A percentile compares a stretch with the other conserved stretches of the same genome.
Conservation (phyloP, 2,888 invertebrate species). For the Ectemnius cavifrons region DNA sequence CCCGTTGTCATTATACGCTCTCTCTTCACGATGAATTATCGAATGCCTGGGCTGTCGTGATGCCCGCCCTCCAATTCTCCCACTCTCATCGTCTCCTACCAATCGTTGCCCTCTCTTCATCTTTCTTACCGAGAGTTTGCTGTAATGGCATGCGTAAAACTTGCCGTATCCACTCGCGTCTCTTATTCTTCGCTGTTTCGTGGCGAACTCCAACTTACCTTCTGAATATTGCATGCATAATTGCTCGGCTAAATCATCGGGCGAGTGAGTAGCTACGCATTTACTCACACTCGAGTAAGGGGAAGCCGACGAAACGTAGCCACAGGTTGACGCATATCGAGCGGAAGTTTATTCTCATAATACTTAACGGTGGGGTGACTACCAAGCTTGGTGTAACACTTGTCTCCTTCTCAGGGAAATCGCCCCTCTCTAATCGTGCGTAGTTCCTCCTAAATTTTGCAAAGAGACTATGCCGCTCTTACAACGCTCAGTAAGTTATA, state of each 20-base stretch:
- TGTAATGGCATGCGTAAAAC: conserved; percentile 8
- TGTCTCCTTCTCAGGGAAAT: conserved; percentile 40
- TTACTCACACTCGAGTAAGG: no score
- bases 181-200: background rate
- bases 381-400: conserved; percentile 29
- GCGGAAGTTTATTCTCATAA: conserved; percentile 52
- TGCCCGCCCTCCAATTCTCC: no score
- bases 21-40: conserved; percentile 8
- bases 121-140: background rate
- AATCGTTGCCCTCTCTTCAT: background rate
- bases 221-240: conserved; percentile 27
- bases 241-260: conserved; percentile 17
- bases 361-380: background rate
- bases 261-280: conserved; percentile 7
- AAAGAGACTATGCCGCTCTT: conserved; percentile 33
- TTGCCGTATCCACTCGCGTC: conserved; percentile 9
- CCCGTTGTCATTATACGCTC: conserved; percentile 5
- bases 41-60: background rate
- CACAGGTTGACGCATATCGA: conserved; percentile 38
- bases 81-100: background rate
- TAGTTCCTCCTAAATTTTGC: conserved; percentile 51
- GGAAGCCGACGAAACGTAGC: conserved; percentile 15
- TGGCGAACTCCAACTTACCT: background rate
- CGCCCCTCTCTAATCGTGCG: conserved; percentile 44
- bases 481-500: background rate